Evolutionary conservation across 2,797 vertebrate species (phyloP), one percentile per base, ranked within the genome.

Genomic region (Parotocinclus haroldoi): DNA sequence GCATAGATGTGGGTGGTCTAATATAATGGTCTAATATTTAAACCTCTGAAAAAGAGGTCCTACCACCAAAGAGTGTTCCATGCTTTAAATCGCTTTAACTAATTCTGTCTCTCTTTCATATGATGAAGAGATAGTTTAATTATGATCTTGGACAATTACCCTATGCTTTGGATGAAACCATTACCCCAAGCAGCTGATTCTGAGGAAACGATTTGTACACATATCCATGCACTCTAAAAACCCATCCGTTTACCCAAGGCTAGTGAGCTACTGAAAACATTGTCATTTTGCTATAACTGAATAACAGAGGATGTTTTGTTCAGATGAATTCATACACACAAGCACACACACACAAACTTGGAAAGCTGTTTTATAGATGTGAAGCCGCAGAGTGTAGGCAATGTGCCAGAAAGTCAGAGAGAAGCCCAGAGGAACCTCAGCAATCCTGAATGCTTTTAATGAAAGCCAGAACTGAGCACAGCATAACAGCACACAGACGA

Each of bases 401-500:
- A 84, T 79, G 82, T 87, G 90, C 93, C 93, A 94, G 88, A 75
- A 76, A 84, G 81, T 84, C 81, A 76, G 79, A 83, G 74, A 82
- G 80, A 85, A 81, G 80, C 85, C 80, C 76, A 81, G 84, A 86
- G 87, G 87, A 90, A 92, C 27, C 90, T 89, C 78, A 89, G 78
- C 83, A 86, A 89, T 88, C 92, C 88, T 91, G 88, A 90, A 80
- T 68, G 87, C 88, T 27, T 89, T 89, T 91, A 92, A 92, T 91
- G 87, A 89, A 88, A 88, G 89, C 91, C 93, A 94, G 91, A 89
- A 92, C 87, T 86, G 88, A 83, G 89, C 92, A 92, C 92, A 88
- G 79, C 75, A 81, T 49, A 62, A 11, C 50, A 27, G 54, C 56
- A 49, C 56, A 67, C 60, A 66, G 45, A 58, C 59, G 11, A 12